Conservation (phyloP, 2,888 invertebrate genomes). For the Diarsia brunnea region DNA sequence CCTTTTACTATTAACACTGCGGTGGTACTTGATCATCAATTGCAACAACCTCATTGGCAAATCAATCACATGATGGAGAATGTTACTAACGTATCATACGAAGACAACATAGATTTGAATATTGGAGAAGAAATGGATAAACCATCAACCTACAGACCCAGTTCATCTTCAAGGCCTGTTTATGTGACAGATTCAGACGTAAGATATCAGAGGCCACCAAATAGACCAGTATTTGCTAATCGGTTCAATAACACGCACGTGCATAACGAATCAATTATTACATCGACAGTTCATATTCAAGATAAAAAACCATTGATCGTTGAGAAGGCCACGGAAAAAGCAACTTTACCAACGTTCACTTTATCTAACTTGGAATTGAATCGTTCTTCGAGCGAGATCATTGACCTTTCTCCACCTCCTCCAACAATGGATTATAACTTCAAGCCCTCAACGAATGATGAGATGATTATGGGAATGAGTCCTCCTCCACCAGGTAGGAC, state of each 20-base stretch:
- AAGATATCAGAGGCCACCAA: slow-evolving; percentile 74
- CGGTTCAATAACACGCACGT: slow-evolving; percentile 74
- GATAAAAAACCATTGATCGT: slow-evolving; percentile 87
- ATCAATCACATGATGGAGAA: slow-evolving; percentile 87
- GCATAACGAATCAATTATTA: slow-evolving; percentile 85
- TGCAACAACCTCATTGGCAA: slow-evolving; percentile 89
- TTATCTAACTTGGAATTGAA: slow-evolving; percentile 78
- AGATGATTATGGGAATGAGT: slow-evolving; percentile 90
- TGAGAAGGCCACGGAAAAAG: slow-evolving; percentile 78
- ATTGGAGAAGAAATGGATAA: slow-evolving; percentile 85
- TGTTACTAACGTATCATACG: slow-evolving; percentile 82
- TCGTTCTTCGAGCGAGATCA: slow-evolving; percentile 83
- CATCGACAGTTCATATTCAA: slow-evolving; percentile 86
- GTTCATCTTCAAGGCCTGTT: slow-evolving; percentile 70
- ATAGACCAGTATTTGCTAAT: slow-evolving; percentile 73
- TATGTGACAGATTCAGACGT: slow-evolving; percentile 68
- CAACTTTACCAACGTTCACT: slow-evolving; percentile 80
- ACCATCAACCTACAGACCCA: slow-evolving; percentile 69
- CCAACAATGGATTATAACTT: slow-evolving; percentile 85
- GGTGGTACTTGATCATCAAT: slow-evolving; percentile 83
- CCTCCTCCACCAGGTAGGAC: slow-evolving; percentile 86
- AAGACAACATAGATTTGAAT: slow-evolving; percentile 85
- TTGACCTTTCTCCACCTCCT: slow-evolving; percentile 89
- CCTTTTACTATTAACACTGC: slow-evolving; percentile 84
- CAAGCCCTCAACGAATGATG: slow-evolving; percentile 85